Evolutionary conservation across 2,113 vertebrate genomes (phyloP).

Genomic region (Canis aureus): DNA sequence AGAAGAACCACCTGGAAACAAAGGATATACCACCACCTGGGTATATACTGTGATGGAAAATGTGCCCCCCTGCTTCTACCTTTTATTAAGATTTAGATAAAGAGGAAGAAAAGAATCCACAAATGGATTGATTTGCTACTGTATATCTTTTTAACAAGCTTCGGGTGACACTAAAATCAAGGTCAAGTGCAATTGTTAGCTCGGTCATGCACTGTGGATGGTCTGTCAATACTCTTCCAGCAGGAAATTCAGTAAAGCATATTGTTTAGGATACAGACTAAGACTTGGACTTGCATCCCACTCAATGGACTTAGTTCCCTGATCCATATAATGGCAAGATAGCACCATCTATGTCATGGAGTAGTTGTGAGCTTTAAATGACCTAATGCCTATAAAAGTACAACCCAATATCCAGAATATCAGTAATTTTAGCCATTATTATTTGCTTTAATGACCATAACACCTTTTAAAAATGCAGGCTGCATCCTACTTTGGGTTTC

Average conservation of each 20-base stretch:
- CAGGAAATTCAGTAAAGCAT: background rate
- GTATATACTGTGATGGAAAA: background rate
- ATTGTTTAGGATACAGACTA: background rate
- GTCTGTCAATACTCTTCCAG: background rate
- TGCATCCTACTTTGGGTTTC: background rate
- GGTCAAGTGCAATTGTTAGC: background rate
- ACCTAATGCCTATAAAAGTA: background rate
- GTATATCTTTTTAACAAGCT: background rate
- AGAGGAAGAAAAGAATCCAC: background rate
- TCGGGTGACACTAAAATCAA: background rate
- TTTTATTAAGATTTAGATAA: conserved; percentile 12
- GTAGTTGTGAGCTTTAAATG: background rate
- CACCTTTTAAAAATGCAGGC: background rate
- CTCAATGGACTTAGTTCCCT: background rate
- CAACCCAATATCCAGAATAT: background rate
- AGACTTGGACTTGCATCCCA: background rate
- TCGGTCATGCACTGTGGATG: background rate
- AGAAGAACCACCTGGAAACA: background rate
- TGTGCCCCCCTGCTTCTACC: background rate
- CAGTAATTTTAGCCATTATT: background rate
- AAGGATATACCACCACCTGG: background rate
- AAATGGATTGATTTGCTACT: background rate
- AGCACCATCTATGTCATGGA: background rate
- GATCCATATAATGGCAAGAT: background rate
- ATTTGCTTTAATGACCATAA: background rate